Base-by-base conservation (phyloP, 2,888 invertebrate genomes). In the Steromphala cineraria region DNA sequence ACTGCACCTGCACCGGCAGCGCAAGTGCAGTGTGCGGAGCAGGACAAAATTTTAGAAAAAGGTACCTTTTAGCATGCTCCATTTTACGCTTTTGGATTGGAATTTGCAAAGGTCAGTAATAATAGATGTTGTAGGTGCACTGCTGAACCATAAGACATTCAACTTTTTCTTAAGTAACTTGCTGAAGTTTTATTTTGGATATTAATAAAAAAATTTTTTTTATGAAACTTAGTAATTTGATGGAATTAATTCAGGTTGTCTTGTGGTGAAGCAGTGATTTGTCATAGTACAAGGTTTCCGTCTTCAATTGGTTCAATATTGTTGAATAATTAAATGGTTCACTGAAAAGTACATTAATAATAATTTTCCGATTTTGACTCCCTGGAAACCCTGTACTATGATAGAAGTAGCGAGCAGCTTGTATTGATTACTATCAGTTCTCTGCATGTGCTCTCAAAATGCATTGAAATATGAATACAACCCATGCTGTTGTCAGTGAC, bases 41-140 rank as follows among this genome's bases (percentile, higher is more conserved):
- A 76, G 28, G 80, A 75, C 53, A 75, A 62, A 52, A 76, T 36
- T 62, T 56, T 53, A 46, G 76, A 80, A 75, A 76, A 76, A 80
- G 76, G 76, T 76, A 53, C 62, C 53, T 52, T 67, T 67, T 79
- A 56, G 40, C n/a, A 74, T 67, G 55, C 53, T 31, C 76, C 76
- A 46, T 46, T 53, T 67, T 67, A 28, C 40, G 17, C 67, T 19
- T 46, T 78, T 53, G 62, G 40, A 78, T 36, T 31, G 77, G 36
- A 19, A 36, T 17, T 28, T 53, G 10, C 21, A 55, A 19, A 78
- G 40, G 62, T 78, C 46, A 56, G 62, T 78, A 17, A 15, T 28
- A 40, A 10, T 46, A 46, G 46, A 46, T 46, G 46, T 46, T 46
- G 46, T 46, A 46, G 46, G 19, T 56, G 4, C 7, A 24, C 24